These are phyloP conservation scores for Cantharis rufa DNA, from an alignment of 2,888 invertebrate species.

Conservation along the genomic window DNA sequence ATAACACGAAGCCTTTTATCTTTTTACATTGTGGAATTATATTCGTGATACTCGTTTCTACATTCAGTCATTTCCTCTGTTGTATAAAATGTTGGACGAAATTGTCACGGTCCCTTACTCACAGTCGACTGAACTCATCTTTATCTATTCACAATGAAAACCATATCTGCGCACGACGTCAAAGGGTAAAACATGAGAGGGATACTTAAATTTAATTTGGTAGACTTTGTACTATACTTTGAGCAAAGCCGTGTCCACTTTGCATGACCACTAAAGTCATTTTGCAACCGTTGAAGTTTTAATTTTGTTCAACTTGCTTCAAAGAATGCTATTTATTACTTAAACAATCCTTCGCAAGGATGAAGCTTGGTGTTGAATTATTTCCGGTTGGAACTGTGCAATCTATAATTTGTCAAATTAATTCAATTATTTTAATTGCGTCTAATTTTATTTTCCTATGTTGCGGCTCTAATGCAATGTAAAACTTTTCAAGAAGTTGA, in stretches of 20 bases:
- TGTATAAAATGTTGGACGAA: conserved; percentile 17
- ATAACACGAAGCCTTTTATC: conserved; percentile 21
- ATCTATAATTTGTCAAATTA: background rate
- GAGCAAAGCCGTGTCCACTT: conserved; percentile 36
- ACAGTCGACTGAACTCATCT: conserved; percentile 16
- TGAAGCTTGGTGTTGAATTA: background rate
- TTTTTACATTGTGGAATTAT: conserved; percentile 13
- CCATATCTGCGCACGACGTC: conserved; percentile 20
- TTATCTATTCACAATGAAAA: conserved; percentile 27
- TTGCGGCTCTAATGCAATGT: background rate
- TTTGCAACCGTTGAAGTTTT: conserved; percentile 43
- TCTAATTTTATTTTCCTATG: background rate
- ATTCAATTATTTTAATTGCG: background rate
- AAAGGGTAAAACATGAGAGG: conserved; percentile 29
- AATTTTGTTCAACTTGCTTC: conserved; percentile 38
- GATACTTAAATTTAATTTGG: conserved; percentile 29
- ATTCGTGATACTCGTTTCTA: conserved; percentile 15
- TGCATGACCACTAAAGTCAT: conserved; percentile 41
- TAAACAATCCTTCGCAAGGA: background rate
- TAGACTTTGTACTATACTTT: conserved; percentile 34
- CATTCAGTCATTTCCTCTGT: conserved; percentile 8
- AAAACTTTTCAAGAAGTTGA: background rate
- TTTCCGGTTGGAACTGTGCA: background rate
- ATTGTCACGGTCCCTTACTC: conserved; percentile 19
- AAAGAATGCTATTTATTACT: background rate